Percentiles rank a stretch among this genome's conserved stretches.
phyloP scores from a whole-genome alignment of 2,888 invertebrate species.

The Osedax frankpressi region DNA sequence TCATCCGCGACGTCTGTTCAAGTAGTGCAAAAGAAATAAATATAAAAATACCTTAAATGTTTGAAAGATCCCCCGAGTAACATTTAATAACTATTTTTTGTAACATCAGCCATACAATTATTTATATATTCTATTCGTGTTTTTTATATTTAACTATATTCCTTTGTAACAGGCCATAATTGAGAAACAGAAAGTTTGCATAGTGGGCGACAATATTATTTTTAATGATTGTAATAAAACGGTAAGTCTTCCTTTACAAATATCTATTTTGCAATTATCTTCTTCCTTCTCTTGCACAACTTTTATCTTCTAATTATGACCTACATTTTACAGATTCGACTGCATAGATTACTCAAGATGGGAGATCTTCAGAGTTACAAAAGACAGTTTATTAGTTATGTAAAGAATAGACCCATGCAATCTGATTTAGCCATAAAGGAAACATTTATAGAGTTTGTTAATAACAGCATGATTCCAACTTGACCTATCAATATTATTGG shows the following conservation, averaged over 20 bases:
- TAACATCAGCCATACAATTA: no score
- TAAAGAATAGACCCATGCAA: neutral
- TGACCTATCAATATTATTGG: neutral
- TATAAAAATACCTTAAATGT: no score
- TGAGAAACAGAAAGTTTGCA: neutral
- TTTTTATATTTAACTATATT: no score
- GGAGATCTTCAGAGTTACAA: neutral
- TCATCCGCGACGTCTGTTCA: no score
- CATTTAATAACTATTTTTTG: no score
- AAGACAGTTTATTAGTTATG: neutral
- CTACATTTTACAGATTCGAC: neutral
- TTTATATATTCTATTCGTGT: no score
- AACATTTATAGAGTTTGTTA: neutral
- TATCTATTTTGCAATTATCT: no score
- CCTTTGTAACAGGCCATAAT: neutral
- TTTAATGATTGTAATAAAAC: neutral
- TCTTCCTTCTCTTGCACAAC: no score
- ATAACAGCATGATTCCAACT: neutral
- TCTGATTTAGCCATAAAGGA: neutral
- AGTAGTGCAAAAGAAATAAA: no score
- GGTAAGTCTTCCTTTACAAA: no score
- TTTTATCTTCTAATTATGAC: no score
- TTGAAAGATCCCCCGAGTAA: no score
- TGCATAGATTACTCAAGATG: neutral
- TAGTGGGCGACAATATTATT: neutral